Base-by-base conservation (phyloP, 2,113 vertebrate species). In the Oplegnathus fasciatus region DNA sequence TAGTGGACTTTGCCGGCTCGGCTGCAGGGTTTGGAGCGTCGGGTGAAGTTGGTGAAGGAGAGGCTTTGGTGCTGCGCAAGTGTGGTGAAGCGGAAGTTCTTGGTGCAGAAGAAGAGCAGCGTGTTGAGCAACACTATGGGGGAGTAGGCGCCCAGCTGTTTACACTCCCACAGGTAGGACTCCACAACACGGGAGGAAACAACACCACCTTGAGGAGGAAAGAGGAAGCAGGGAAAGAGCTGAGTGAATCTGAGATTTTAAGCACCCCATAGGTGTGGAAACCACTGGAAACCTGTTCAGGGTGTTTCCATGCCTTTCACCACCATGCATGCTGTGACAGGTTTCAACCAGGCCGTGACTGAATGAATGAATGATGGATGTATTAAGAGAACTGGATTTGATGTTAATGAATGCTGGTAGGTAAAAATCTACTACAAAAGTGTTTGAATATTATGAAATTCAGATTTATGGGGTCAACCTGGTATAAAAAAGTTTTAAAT, bases 61-160 rank as follows among this genome's bases (percentile, higher is more conserved):
- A 99, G 95, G 86, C 96, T 96, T 86, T 96, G 95, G 93, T 99
- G 98, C 88, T 99, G 97, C 50, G 91, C 94, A 89, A 97, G 92
- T 40, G 97, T 98, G 93, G 96, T 98, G 55, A 98, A 95, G 91
- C 95, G 95, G 89, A 99, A 98, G 68, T 95, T 96, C 96, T 98
- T 99, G 93, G 98, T 97, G 94, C 96, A 98, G 96, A 99, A 99
- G 95, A 98, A 99, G 2, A 99, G 96, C 89, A 99, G 95, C 0
- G 98, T 99, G 94, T 99, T 99, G 94, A 99, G 93, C 86, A 99
- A 93, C 87, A 99, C 98, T 0, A 98, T 97, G 55, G 98, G 98
- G 5, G 98, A 99, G 90, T 99, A 98, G 20, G 97, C 97, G 0
- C 98, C 98, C 90, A 99, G 94, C 94, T 99, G 98, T 88, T 99